Evolutionary conservation across 2,888 invertebrate genomes (phyloP), one percentile per base, ranked within the genome.

Genomic region (Euspilapteryx auroguttella): DNA sequence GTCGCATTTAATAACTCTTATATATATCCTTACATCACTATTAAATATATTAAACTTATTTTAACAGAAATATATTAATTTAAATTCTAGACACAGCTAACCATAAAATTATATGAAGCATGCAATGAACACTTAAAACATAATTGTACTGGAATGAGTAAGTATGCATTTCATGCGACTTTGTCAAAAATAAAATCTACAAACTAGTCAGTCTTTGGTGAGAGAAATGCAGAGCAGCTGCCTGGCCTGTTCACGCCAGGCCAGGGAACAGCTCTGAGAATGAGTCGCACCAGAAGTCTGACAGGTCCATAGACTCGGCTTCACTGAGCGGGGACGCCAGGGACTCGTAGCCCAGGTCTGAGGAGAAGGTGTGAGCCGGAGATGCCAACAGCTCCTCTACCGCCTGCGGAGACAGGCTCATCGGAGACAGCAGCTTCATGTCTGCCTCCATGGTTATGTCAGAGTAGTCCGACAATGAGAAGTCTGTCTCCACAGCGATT

Each of bases 241-340:
- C 38, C 37, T 35, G 26, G 9, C 38, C 36, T 10, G 33, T 31
- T 69, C 76, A 88, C 29, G 83, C 78, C 46, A 89, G 65, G 35
- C 81, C 81, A 21, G 89, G 89, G 61, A 90, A 90, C 40, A 90
- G 62, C 61, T 89, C 88, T 34, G 86, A 83, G 44, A 89, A 83
- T 41, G 84, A 84, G 47, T 83, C 83, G 47, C 86, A 84, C 86
- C 87, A 88, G 45, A 84, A 75, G 49, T 87, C 85, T 47, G 84
- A 66, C 35, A 76, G 50, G 47, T 69, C 63, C 57, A 73, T 64
- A 12, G 65, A 61, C 31, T 65, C 71, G 0, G 58, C 45, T 37
- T 76, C 77, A 44, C 77, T 77, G 32, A 75, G 51, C 0, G 77
- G 77, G 17, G 77, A 78, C 1, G 65, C 56, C 24, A 77, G 41